Conservation (phyloP, 2,113 vertebrate genomes). For the Apteryx owenii region DNA sequence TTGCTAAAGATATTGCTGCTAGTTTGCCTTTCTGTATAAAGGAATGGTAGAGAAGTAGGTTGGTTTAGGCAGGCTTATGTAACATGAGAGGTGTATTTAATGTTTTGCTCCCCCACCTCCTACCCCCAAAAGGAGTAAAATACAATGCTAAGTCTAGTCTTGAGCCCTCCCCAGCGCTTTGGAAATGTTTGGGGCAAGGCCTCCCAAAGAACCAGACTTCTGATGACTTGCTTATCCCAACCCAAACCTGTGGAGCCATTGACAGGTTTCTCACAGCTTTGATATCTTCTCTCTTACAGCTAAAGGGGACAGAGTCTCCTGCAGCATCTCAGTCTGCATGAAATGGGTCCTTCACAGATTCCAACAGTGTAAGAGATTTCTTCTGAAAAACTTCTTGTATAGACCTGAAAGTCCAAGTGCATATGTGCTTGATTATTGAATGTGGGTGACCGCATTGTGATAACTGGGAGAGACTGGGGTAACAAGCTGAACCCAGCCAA, state of each 20-base stretch:
- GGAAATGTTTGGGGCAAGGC: neutral
- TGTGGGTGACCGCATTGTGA: neutral
- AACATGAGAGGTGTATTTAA: neutral
- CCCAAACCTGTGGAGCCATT: rapidly evolving
- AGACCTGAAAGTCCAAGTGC: neutral
- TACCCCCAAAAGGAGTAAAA: neutral
- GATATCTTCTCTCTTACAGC: neutral
- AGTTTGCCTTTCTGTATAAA: neutral
- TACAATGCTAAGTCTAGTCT: neutral
- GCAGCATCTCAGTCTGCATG: neutral
- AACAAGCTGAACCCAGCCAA: neutral
- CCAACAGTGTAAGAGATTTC: neutral
- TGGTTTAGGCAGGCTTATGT: neutral
- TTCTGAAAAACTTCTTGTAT: neutral
- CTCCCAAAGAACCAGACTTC: neutral
- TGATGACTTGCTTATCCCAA: neutral
- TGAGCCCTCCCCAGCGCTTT: neutral
- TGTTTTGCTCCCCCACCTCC: neutral
- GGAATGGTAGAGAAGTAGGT: neutral
- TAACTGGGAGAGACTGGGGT: neutral
- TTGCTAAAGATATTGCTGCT: neutral
- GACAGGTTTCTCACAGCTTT: neutral
- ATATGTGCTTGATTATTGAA: neutral
- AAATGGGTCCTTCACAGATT: neutral
- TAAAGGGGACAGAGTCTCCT: neutral